Evolutionary conservation across 2,888 invertebrate species (phyloP), one percentile per base, ranked within the genome.

Genomic region (Drosophila setosimentum): DNA sequence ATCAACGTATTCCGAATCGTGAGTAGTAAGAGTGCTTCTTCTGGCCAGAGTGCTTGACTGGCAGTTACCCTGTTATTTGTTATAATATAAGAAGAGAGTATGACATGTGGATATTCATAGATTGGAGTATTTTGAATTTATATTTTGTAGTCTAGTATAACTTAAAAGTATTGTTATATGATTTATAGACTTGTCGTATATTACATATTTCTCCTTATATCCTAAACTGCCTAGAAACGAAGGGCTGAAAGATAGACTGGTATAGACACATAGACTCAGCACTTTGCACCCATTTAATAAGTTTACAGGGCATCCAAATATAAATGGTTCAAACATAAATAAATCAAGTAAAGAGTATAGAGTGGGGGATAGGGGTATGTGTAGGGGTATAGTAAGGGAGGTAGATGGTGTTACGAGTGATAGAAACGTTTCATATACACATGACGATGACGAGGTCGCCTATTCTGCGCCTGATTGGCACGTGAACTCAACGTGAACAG

Each of bases 401-500:
- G 2, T 0, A 7, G 21, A 21, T 2, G 10, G 48, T 50, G 65
- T 65, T 66, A 66, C 37, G 66, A 53, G 42, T 48, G 33, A 57
- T 68, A 81, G 78, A 78, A 68, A 49, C 67, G 68, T 83, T 80
- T 74, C 59, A 60, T 69, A 61, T 67, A 58, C 66, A 30, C 66
- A 21, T 33, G 59, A 53, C 37, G 76, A 63, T 37, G 79, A 65
- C 83, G 74, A 78, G 73, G 88, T 76, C 82, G 78, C 54, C 48
- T 59, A 58, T 72, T 66, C 58, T 60, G 76, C 74, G 68, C 45
- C 80, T 74, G 80, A 80, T 82, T 68, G 53, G 77, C 87, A 87
- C 89, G 87, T 88, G 87, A 88, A 88, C 61, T 50, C 79, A 88
- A 87, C 87, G 87, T 87, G 87, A 88, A 87, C 89, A 87, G 8